These are phyloP conservation scores for Masticophis lateralis DNA, from an alignment of 2,797 vertebrate species.

Conservation along the genomic window DNA sequence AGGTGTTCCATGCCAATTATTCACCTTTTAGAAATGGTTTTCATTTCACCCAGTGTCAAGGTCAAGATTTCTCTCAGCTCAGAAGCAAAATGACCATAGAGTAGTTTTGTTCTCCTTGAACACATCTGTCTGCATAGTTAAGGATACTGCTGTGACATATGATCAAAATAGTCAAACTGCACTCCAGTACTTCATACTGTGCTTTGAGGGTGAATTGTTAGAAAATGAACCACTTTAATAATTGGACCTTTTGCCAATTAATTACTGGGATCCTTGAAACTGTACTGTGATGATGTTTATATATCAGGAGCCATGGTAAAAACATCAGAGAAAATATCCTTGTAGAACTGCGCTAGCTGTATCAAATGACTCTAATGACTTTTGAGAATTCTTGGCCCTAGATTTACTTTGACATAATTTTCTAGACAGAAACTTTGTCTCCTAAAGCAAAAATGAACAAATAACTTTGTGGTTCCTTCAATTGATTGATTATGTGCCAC, in stretches of 20 bases:
- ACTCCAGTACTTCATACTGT: background rate
- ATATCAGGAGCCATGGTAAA: background rate
- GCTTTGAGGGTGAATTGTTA: background rate
- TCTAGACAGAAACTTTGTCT: background rate
- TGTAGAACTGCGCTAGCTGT: background rate
- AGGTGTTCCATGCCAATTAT: conserved; percentile 20
- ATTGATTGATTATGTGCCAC: background rate
- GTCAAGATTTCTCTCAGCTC: conserved; percentile 4
- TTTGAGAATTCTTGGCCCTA: background rate
- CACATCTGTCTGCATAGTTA: background rate
- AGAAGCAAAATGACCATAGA: conserved; percentile 8
- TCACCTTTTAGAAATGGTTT: conserved; percentile 11
- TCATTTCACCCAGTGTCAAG: background rate
- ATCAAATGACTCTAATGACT: background rate
- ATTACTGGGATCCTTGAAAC: background rate
- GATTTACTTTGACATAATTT: background rate
- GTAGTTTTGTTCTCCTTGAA: background rate
- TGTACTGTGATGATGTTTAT: background rate
- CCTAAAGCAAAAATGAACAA: background rate
- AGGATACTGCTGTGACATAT: background rate
- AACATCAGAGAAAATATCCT: background rate
- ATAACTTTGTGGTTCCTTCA: background rate
- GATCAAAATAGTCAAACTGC: background rate
- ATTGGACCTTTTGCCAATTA: background rate
- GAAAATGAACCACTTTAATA: conserved; percentile 7